Evolutionary conservation across 2,113 vertebrate species (phyloP).

Genomic region (Melanotaenia duboulayi): DNA sequence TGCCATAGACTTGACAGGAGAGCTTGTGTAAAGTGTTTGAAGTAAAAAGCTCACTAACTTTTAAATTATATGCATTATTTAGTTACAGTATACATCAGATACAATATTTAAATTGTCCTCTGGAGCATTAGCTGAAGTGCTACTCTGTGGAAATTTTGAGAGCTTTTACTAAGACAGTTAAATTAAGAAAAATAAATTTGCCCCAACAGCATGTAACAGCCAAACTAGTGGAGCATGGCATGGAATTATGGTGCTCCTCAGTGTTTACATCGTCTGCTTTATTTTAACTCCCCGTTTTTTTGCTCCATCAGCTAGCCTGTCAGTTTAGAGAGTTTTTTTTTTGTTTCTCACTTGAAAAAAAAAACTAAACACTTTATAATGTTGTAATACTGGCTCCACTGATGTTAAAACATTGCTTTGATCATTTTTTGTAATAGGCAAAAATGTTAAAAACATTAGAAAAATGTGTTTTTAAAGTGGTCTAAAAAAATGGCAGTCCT

Average conservation of each 20-base stretch:
- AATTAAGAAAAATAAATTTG: constrained; percentile 48
- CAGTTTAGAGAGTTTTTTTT: constrained; percentile 15
- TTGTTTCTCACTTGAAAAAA: not conserved
- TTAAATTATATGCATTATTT: not conserved
- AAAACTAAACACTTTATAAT: no score
- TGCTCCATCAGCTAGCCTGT: constrained; percentile 16
- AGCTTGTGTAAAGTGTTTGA: not conserved
- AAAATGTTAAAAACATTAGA: no score
- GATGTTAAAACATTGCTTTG: no score
- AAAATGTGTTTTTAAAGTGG: not conserved
- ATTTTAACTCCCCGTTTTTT: constrained; percentile 27
- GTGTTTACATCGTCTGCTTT: constrained; percentile 63
- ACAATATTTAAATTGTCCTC: not conserved
- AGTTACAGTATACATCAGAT: constrained; percentile 1
- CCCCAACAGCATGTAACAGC: constrained; percentile 10
- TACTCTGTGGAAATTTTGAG: constrained; percentile 14
- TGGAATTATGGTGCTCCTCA: constrained; percentile 51
- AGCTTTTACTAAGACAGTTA: constrained; percentile 24
- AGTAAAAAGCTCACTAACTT: not conserved
- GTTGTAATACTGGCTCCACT: no score
- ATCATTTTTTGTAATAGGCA: not conserved
- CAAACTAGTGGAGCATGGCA: constrained; percentile 28
- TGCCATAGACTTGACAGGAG: constrained; percentile 4
- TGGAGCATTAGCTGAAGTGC: not conserved
- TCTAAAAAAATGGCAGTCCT: no score